Percentiles rank a stretch among this genome's conserved stretches.
phyloP scores from a whole-genome alignment of 35 echinoderm and acorn worm species.

The Heliocidaris erythrogramma region DNA sequence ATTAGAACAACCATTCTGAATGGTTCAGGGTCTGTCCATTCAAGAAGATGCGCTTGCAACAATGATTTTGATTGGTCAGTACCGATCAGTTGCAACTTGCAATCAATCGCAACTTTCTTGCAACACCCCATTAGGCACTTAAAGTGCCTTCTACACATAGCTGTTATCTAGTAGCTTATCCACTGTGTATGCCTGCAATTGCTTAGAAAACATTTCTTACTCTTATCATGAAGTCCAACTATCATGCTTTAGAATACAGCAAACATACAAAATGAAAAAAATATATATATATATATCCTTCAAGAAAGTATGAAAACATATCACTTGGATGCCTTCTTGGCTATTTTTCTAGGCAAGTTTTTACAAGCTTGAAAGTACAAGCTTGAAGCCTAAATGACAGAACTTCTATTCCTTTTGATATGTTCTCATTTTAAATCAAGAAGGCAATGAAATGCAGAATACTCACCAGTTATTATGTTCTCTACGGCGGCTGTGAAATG shows the following conservation, averaged over 20 bases:
- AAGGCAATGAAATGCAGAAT: not conserved
- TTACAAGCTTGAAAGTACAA: no score
- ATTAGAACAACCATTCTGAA: no score
- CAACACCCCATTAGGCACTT: no score
- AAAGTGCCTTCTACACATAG: not conserved
- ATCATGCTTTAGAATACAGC: not conserved
- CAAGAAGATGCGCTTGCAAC: no score
- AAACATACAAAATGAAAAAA: not conserved
- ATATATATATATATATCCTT: not conserved
- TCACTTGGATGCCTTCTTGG: not conserved
- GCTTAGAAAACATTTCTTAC: slow-evolving; percentile 1
- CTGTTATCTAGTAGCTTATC: not conserved
- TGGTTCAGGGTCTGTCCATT: no score
- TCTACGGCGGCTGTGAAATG: slow-evolving; percentile 75
- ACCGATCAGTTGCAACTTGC: no score
- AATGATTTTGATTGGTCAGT: no score
- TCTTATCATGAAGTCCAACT: not conserved
- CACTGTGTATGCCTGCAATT: not conserved
- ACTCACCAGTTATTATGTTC: slow-evolving; percentile 76
- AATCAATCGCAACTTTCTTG: no score
- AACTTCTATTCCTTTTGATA: not conserved
- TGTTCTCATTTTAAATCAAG: not conserved
- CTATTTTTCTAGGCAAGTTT: no score
- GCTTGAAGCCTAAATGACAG: not conserved
- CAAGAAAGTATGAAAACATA: not conserved